These are phyloP conservation scores for Pachymerium ferrugineum DNA, from an alignment of 2,888 invertebrate genomes.

Conservation along the genomic window DNA sequence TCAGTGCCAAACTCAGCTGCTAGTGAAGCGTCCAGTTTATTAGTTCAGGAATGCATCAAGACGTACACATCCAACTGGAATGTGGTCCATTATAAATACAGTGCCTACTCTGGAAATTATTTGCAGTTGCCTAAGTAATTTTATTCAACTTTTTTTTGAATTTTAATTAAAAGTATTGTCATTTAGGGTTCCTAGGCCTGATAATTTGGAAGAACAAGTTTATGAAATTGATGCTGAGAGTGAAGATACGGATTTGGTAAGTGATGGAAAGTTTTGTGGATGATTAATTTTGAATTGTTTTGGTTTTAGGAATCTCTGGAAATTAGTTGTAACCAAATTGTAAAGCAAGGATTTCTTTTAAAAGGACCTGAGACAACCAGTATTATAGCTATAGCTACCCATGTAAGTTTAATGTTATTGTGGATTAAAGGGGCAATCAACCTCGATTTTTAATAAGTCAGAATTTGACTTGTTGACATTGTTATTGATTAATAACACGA, in stretches of 20 bases:
- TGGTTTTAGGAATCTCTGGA: neutral
- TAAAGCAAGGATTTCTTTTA: conserved; percentile 83
- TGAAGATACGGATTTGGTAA: conserved; percentile 70
- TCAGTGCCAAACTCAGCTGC: conserved; percentile 53
- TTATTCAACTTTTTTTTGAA: neutral
- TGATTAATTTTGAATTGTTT: neutral
- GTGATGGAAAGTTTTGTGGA: too few relatives aligned
- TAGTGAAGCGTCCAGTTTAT: conserved; percentile 55
- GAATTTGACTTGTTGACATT: too few relatives aligned
- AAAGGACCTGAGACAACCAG: conserved; percentile 87
- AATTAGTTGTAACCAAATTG: conserved; percentile 51
- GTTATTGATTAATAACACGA: too few relatives aligned
- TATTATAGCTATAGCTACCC: conserved; percentile 84
- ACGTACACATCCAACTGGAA: conserved; percentile 84
- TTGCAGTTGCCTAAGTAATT: conserved; percentile 73
- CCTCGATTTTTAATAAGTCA: too few relatives aligned
- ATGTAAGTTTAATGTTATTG: conserved; percentile 50
- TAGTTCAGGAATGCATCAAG: conserved; percentile 63
- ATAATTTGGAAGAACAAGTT: conserved; percentile 69
- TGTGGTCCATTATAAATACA: conserved; percentile 85
- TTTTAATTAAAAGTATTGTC: conserved; percentile 28
- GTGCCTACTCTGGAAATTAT: conserved; percentile 78
- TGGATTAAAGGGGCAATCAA: too few relatives aligned
- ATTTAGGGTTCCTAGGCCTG: conserved; percentile 51
- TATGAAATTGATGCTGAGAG: conserved; percentile 85